Conservation (phyloP, 2,888 invertebrate genomes). For the Sisyra terminalis region DNA sequence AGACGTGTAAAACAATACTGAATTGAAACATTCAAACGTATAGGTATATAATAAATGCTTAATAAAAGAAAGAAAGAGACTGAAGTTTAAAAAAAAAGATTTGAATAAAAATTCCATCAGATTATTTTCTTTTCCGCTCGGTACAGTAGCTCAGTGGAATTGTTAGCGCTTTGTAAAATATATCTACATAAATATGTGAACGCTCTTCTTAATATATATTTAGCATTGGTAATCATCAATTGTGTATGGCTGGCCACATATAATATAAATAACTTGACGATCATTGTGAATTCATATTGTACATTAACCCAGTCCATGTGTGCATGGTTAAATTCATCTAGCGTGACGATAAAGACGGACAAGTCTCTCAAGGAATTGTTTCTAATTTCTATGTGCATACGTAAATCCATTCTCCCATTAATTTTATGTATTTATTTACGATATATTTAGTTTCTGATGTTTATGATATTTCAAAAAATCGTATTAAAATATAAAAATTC, state of each 20-base stretch:
- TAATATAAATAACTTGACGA: constrained; percentile 1
- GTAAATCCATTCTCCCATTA: too few species aligned
- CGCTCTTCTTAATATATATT: neutral
- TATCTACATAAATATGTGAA: neutral
- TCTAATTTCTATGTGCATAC: neutral
- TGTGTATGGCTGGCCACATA: constrained; percentile 1
- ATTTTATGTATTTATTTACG: too few species aligned
- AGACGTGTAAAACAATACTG: constrained; percentile 9
- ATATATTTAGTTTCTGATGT: too few species aligned
- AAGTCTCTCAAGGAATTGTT: neutral
- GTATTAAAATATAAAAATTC: too few species aligned
- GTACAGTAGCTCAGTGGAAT: constrained; percentile 10
- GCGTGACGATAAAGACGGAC: neutral
- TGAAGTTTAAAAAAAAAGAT: constrained; percentile 5
- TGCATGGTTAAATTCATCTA: constrained; percentile 6
- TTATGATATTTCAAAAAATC: too few species aligned
- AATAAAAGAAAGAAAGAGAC: constrained; percentile 3
- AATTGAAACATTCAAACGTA: too few species aligned
- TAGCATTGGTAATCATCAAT: neutral
- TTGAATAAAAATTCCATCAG: constrained; percentile 13
- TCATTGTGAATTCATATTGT: constrained; percentile 13
- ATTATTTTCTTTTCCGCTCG: constrained; percentile 9
- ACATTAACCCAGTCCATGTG: constrained; percentile 10
- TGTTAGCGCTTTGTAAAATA: neutral
- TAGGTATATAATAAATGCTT: neutral